These are phyloP conservation scores for Radopholus similis DNA, from an alignment of 1,140 invertebrate species.

Conservation along the genomic window DNA sequence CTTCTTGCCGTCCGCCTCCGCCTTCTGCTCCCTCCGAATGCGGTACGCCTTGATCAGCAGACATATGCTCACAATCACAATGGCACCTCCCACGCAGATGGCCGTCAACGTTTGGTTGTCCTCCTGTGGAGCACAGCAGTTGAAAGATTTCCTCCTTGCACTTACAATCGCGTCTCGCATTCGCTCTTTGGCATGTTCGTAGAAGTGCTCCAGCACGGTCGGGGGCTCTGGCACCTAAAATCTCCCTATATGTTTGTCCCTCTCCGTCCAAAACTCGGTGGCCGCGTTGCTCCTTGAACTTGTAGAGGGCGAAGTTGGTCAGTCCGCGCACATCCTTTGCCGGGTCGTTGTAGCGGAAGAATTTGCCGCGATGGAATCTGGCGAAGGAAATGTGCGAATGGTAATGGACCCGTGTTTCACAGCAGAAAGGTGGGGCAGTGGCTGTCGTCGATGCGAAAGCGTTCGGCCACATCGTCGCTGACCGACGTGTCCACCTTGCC, in stretches of 20 bases:
- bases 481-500: constrained; percentile 57
- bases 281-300: constrained; percentile 54
- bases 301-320: constrained; percentile 54
- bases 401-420: constrained; percentile 19
- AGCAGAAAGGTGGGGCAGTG: constrained; percentile 59
- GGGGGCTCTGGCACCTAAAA: constrained; percentile 60
- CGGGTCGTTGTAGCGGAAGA: constrained; percentile 58
- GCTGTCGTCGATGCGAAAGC: constrained; percentile 54
- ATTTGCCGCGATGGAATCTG: constrained; percentile 60
- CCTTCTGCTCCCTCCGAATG: constrained; percentile 38
- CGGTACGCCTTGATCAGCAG: constrained; percentile 53
- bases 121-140: no score
- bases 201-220: constrained; percentile 57
- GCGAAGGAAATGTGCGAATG: constrained; percentile 6
- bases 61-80: constrained; percentile 54
- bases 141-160: constrained; percentile 23
- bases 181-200: constrained; percentile 53
- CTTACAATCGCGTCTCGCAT: constrained; percentile 46
- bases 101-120: constrained; percentile 54
- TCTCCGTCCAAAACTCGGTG: no score
- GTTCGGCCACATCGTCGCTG: constrained; percentile 57
- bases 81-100: constrained; percentile 54
- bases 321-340: constrained; percentile 55
- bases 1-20: constrained; percentile 21
- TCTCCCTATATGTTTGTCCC: no score